A percentile compares a stretch with the other conserved stretches of the same genome.
Conservation (phyloP, 2,888 invertebrate species). For the Argynnis bischoffii region DNA sequence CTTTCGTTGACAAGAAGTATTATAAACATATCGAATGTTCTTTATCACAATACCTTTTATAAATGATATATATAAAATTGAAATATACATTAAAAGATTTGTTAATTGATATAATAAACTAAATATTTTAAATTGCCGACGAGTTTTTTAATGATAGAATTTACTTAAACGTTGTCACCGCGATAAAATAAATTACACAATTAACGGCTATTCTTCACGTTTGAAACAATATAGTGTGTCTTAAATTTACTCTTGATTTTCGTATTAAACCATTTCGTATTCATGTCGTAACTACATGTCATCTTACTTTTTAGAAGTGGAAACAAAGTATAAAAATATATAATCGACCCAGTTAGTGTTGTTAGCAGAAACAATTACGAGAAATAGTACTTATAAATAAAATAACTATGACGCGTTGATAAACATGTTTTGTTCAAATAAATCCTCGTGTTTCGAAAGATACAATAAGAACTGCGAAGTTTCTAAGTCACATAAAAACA, state of each 20-base stretch:
- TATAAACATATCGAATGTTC: conserved; percentile 15
- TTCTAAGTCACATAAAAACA: background rate
- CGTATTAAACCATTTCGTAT: background rate
- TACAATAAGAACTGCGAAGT: conserved; percentile 18
- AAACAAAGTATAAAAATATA: conserved; percentile 17
- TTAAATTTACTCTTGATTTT: background rate
- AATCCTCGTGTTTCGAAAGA: conserved; percentile 50
- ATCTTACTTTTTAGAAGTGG: background rate
- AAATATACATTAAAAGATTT: too few relatives aligned
- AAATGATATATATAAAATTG: background rate
- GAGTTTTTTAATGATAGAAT: conserved; percentile 14
- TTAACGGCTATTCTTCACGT: background rate
- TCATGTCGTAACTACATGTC: background rate
- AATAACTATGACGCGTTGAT: conserved; percentile 61
- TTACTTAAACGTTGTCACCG: conserved; percentile 1
- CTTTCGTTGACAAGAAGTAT: conserved; percentile 33
- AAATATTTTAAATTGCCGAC: conserved; percentile 12
- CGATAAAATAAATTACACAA: conserved; percentile 12
- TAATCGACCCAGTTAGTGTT: conserved; percentile 2
- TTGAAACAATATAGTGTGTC: conserved; percentile 1
- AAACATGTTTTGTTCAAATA: conserved; percentile 58
- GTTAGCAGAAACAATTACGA: conserved; percentile 48
- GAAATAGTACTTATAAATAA: conserved; percentile 60
- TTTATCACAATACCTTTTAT: conserved; percentile 21
- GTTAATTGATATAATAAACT: conserved; percentile 4